Evolutionary conservation across 2,797 vertebrate genomes (phyloP).

Genomic region (Oophaga sylvatica): DNA sequence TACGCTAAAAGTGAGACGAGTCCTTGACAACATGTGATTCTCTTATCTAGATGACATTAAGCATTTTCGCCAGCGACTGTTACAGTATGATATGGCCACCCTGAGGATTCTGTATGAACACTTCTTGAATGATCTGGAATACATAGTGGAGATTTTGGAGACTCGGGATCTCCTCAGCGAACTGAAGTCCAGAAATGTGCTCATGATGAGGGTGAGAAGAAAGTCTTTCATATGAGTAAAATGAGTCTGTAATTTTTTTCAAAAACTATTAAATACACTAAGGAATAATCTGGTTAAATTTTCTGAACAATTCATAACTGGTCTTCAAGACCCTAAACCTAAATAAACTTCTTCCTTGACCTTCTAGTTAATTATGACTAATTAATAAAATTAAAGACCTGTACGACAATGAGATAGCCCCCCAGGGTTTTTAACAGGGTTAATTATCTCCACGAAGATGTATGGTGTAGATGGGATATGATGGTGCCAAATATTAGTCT

Average conservation of each 20-base stretch:
- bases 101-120: background rate
- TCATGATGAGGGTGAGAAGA: background rate
- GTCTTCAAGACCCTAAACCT: background rate
- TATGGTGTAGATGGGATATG: background rate
- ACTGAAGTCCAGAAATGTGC: background rate
- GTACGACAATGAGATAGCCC: too few species aligned
- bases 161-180: background rate
- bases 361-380: background rate
- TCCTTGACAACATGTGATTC: background rate
- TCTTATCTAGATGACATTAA: constrained; percentile 9
- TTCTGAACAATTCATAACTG: background rate
- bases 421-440: background rate
- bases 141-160: constrained; percentile 20
- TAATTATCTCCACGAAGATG: background rate
- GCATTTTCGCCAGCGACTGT: background rate
- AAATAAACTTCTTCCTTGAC: background rate
- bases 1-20: background rate
- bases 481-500: background rate
- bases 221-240: background rate
- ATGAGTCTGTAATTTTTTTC: background rate
- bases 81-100: background rate
- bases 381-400: background rate
- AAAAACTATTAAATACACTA: background rate
- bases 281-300: background rate
- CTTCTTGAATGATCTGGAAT: constrained; percentile 1